Evolutionary conservation across 2,888 invertebrate species (phyloP).

Genomic region (Nudaria mundana): DNA sequence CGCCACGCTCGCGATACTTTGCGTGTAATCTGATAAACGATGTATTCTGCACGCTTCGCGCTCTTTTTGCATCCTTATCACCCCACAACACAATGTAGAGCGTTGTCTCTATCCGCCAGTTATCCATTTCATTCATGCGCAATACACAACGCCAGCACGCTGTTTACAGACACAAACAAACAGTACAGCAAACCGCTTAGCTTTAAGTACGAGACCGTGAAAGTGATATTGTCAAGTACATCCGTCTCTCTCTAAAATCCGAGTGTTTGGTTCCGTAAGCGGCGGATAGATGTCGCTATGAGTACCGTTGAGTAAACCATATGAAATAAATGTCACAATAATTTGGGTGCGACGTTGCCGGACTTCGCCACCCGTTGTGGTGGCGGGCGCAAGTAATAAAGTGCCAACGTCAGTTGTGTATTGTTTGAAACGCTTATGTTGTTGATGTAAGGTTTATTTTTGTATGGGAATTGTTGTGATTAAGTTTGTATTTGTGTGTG

Average conservation of each 20-base stretch:
- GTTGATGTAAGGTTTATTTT: constrained; percentile 46
- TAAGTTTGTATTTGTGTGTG: constrained; percentile 61
- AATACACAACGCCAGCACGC: constrained; percentile 76
- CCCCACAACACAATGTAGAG: constrained; percentile 31
- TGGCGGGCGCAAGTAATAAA: constrained; percentile 67
- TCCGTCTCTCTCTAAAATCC: constrained; percentile 70
- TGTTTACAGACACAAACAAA: constrained; percentile 82
- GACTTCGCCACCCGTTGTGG: constrained; percentile 73
- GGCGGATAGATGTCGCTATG: constrained; percentile 71
- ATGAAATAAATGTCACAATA: constrained; percentile 74
- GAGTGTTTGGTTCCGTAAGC: constrained; percentile 48
- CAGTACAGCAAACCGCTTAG: constrained; percentile 81
- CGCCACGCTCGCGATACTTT: constrained; percentile 82
- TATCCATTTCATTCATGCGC: constrained; percentile 82
- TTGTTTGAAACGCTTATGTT: constrained; percentile 38
- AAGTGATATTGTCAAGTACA: constrained; percentile 78
- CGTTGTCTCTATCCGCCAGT: constrained; percentile 57
- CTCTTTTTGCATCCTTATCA: constrained; percentile 53
- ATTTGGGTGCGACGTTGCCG: constrained; percentile 79
- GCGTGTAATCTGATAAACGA: constrained; percentile 83
- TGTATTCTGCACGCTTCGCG: constrained; percentile 79
- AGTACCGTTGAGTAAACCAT: constrained; percentile 53
- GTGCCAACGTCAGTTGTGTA: constrained; percentile 47
- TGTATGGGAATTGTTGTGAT: constrained; percentile 39
- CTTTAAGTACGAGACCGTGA: constrained; percentile 80